These are phyloP conservation scores for Zootermopsis nevadensis DNA, from an alignment of 2,888 invertebrate species.

Conservation along the genomic window DNA sequence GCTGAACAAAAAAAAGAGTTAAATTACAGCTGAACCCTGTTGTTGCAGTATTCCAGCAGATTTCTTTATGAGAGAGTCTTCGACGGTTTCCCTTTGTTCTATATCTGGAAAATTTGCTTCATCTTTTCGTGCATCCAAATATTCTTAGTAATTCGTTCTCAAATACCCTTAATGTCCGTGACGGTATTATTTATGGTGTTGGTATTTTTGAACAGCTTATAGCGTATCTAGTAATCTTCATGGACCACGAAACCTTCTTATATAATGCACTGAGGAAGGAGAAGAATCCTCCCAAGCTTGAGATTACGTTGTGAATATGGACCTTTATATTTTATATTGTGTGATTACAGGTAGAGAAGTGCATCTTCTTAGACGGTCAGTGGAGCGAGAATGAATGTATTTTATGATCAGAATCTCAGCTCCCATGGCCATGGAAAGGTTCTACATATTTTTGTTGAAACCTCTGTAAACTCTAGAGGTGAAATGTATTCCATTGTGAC, in stretches of 20 bases:
- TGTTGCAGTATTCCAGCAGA: not conserved
- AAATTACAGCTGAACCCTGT: not conserved
- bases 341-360: not conserved
- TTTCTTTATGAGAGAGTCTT: not conserved
- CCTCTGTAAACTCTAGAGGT: not conserved
- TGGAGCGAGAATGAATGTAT: not conserved
- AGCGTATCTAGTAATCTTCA: not conserved
- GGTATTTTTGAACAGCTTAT: not conserved
- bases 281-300: not conserved
- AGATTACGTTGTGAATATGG: not conserved
- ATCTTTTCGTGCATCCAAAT: not conserved
- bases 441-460: not conserved
- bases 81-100: not conserved
- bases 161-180: no score
- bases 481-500: not conserved
- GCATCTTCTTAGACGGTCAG: not conserved
- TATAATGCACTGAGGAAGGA: not conserved
- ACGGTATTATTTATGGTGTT: not conserved
- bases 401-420: not conserved
- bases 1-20: not conserved
- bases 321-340: not conserved
- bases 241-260: not conserved
- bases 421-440: not conserved
- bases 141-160: no score
- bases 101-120: not conserved